These are phyloP conservation scores for Amblyteles armatorius DNA, from an alignment of 2,888 invertebrate species.

Conservation along the genomic window DNA sequence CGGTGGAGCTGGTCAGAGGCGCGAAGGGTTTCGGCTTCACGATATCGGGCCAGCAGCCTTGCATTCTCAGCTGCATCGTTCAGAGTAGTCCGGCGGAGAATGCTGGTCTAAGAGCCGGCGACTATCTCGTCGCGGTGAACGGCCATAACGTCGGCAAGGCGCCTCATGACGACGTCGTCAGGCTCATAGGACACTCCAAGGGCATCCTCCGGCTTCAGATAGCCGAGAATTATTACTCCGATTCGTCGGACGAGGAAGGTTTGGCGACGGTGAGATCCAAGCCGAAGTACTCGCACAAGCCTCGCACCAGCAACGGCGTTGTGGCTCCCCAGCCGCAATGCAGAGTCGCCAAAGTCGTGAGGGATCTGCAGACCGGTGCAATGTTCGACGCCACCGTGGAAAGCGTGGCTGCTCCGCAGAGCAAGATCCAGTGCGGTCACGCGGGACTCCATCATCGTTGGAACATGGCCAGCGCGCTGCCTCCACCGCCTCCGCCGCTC, in stretches of 20 bases:
- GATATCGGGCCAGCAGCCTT: slow-evolving; percentile 98
- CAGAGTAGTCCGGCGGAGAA: slow-evolving; percentile 95
- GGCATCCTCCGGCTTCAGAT: slow-evolving; percentile 94
- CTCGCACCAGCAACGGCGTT: slow-evolving; percentile 76
- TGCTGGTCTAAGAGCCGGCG: slow-evolving; percentile 96
- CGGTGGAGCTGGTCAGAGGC: slow-evolving; percentile 94
- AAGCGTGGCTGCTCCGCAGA: slow-evolving; percentile 69
- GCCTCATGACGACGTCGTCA: slow-evolving; percentile 97
- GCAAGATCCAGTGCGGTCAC: slow-evolving; percentile 78
- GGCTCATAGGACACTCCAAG: slow-evolving; percentile 94
- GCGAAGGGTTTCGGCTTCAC: slow-evolving; percentile 98
- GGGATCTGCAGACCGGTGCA: slow-evolving; percentile 85
- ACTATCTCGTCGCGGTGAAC: slow-evolving; percentile 96
- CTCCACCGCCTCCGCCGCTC: slow-evolving; percentile 83
- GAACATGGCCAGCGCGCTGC: slow-evolving; percentile 83
- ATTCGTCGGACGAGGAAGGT: slow-evolving; percentile 93
- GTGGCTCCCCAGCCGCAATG: slow-evolving; percentile 80
- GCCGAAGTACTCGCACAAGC: slow-evolving; percentile 87
- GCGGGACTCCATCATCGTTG: slow-evolving; percentile 81
- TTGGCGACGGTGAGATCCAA: slow-evolving; percentile 87
- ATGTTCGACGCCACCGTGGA: slow-evolving; percentile 83
- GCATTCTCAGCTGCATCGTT: slow-evolving; percentile 97
- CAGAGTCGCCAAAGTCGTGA: slow-evolving; percentile 85
- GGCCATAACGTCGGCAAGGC: slow-evolving; percentile 96
- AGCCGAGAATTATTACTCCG: slow-evolving; percentile 94